Conservation (phyloP, 2,113 vertebrate genomes). For the Dendropsophus ebraccatus region DNA sequence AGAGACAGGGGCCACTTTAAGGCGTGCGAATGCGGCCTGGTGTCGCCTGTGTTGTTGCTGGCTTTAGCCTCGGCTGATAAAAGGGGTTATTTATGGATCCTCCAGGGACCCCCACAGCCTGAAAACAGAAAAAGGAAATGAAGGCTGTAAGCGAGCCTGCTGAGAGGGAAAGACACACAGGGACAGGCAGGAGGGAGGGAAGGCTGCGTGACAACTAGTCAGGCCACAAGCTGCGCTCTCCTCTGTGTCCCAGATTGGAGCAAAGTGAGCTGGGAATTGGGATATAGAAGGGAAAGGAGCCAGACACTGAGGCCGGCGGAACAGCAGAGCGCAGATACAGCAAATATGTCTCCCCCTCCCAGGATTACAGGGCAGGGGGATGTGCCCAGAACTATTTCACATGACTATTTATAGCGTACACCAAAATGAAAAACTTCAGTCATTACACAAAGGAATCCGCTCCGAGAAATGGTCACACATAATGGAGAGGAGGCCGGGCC, state of each 20-base stretch:
- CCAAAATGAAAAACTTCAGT: constrained; percentile 28
- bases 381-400: constrained; percentile 28
- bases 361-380: not conserved
- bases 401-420: constrained; percentile 37
- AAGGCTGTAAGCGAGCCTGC: not conserved
- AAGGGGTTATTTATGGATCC: constrained; percentile 50
- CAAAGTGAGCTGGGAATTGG: not conserved
- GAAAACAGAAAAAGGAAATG: constrained; percentile 51
- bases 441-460: constrained; percentile 26
- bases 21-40: too few species aligned
- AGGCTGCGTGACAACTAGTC: not conserved
- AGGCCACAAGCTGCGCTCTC: not conserved
- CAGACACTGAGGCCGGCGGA: too few species aligned
- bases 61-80: constrained; percentile 24
- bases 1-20: too few species aligned
- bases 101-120: constrained; percentile 19
- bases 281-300: not conserved
- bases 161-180: constrained; percentile 6
- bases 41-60: not conserved
- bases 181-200: not conserved
- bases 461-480: not conserved
- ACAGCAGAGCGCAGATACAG: not conserved
- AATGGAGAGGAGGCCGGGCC: not conserved
- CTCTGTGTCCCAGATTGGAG: not conserved
- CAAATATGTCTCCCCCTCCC: not conserved